Base-by-base conservation (phyloP, 64 coral and sea anemone species). In the Platygyra sinensis region DNA sequence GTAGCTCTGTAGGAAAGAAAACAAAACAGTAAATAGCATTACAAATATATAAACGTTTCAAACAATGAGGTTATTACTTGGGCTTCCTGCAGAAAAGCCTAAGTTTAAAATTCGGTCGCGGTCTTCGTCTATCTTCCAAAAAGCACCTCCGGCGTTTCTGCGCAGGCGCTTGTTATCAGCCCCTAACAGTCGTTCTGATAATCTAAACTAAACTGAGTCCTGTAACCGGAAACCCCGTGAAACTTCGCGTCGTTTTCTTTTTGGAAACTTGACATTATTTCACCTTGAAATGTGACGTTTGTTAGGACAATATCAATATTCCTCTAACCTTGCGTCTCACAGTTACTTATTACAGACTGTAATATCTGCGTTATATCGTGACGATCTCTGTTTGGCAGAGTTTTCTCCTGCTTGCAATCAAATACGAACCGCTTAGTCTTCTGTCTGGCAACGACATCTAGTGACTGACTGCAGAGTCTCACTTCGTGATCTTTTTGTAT, bases 401-500 rank as follows among this genome's bases (percentile, higher is more conserved):
- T 62, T 62, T 62, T 62, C 60, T 62, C 60, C 60, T 62, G 60
- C 12, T 62, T 19, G 13, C 60, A 62, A 1, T 62, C 12, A 10
- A 62, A 62, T 16, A 19, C 60, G 60, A 62, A 62, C 19, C 19
- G 60, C 19, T 62, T 19, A 62, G 60, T 62, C 73, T 42, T 75
- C 12, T 38, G 17, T 17, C 73, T 38, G 29, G 73, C 14, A 75
- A 36, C 31, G 73, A 75, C 38, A 62, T 62, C 60, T 62, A 75
- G 73, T n/a, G n/a, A n/a, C n/a, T 38, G 73, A 75, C 27, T 29
- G 73, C 73, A 75, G 31, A 30, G 73, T 75, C 73, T 75, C 73
- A 75, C 73, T 75, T 75, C 73, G 31, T 31, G 73, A 75, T n/a
- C n/a, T n/a, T n/a, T n/a, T n/a, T n/a, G n/a, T 75, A 75, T 75